Conservation (phyloP, 2,113 vertebrate genomes). For the Acrocephalus kingi region DNA sequence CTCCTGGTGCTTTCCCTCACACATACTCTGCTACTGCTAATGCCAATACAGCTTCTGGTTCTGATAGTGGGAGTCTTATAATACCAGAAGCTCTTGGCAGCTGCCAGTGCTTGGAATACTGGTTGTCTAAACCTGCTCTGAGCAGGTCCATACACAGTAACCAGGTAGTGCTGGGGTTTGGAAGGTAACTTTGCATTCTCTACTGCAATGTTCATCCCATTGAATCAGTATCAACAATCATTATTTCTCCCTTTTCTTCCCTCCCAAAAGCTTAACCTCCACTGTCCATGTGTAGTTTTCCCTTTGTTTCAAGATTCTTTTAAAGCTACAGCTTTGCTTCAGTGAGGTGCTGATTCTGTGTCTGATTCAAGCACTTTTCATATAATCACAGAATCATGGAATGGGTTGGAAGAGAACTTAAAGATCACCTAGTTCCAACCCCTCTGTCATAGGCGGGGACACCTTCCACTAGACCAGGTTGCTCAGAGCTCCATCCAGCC, state of each 20-base stretch:
- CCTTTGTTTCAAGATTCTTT: neutral
- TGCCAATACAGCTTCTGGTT: neutral
- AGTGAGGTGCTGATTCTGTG: neutral
- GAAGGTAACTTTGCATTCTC: neutral
- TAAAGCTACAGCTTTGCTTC: neutral
- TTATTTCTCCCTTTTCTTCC: neutral
- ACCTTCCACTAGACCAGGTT: neutral
- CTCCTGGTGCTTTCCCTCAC: neutral
- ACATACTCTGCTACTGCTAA: neutral
- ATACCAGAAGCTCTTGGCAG: neutral
- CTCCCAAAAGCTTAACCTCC: neutral
- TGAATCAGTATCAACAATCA: neutral
- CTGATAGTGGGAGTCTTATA: neutral
- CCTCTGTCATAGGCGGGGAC: neutral
- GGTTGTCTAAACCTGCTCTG: slow-evolving; percentile 16
- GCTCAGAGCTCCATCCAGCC: too few relatives aligned
- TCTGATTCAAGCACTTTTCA: neutral
- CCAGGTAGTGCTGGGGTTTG: neutral
- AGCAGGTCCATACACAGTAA: slow-evolving; percentile 20
- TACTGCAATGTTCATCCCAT: neutral
- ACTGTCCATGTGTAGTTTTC: neutral
- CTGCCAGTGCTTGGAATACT: neutral
- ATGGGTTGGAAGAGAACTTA: neutral
- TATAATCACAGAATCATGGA: neutral
- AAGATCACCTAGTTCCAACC: neutral